Conservation (phyloP, 2,888 invertebrate genomes). For the Drosophila peninsularis region DNA sequence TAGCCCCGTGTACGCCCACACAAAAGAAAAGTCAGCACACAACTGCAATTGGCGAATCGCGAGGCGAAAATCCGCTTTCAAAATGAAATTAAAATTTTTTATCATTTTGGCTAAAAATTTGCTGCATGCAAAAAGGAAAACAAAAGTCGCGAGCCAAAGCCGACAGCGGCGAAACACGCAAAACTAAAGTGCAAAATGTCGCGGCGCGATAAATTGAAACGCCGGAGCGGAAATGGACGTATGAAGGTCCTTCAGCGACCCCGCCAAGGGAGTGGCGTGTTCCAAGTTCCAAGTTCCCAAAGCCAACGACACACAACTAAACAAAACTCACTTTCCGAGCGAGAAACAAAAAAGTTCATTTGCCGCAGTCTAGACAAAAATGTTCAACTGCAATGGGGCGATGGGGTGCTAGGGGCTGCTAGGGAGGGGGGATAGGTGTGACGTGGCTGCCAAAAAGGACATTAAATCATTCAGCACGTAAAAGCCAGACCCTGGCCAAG, state of each 20-base stretch:
- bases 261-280: constrained; percentile 22
- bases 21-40: constrained; percentile 43
- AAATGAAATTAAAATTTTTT: constrained; percentile 77
- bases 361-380: constrained; percentile 79
- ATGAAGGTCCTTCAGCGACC: constrained; percentile 64
- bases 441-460: constrained; percentile 74
- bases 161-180: constrained; percentile 53
- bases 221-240: constrained; percentile 48
- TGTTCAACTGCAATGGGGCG: constrained; percentile 63
- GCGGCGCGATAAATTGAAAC: constrained; percentile 75
- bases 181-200: constrained; percentile 76
- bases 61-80: constrained; percentile 66
- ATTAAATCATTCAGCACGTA: constrained; percentile 78
- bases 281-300: constrained; percentile 15
- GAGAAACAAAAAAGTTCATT: constrained; percentile 71
- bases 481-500: constrained; percentile 49
- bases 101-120: constrained; percentile 73
- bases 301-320: constrained; percentile 39
- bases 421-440: constrained; percentile 49
- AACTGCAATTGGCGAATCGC: constrained; percentile 42
- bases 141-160: constrained; percentile 27
- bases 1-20: constrained; percentile 16
- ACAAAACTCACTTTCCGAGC: constrained; percentile 72
- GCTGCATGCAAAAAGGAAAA: constrained; percentile 58
- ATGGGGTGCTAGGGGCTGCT: constrained; percentile 3